Evolutionary conservation across 2,888 invertebrate species (phyloP).

Genomic region (Tanypteryx hageni): DNA sequence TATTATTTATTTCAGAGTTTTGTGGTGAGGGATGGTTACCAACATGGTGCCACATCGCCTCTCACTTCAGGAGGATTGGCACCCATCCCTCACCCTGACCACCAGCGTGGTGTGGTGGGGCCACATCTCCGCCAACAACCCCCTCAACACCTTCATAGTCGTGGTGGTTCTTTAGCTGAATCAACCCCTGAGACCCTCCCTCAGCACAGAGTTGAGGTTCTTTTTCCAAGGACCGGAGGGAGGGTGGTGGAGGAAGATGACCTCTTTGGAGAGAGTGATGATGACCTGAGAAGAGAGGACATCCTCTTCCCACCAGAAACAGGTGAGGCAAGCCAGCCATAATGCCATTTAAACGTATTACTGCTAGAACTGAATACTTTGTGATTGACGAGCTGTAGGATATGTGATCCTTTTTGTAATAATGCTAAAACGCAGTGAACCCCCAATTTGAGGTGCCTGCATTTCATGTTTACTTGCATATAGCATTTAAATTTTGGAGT

Average conservation of each 20-base stretch:
- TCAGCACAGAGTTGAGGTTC: slow-evolving; percentile 31
- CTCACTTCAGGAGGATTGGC: slow-evolving; percentile 19
- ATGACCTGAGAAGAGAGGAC: slow-evolving; percentile 91
- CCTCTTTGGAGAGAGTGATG: slow-evolving; percentile 91
- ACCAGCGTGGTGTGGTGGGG: slow-evolving; percentile 36
- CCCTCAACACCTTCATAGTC: slow-evolving; percentile 40
- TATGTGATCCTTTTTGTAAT: too few species aligned
- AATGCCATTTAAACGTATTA: too few species aligned
- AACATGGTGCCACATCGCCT: slow-evolving; percentile 56
- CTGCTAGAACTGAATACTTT: too few species aligned
- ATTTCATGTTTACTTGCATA: too few species aligned
- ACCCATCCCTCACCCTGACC: slow-evolving; percentile 41
- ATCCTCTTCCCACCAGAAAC: slow-evolving; percentile 89
- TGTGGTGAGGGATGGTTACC: slow-evolving; percentile 55
- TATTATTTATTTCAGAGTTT: background rate
- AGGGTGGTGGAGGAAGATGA: slow-evolving; percentile 74
- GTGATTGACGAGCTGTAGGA: too few species aligned
- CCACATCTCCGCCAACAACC: slow-evolving; percentile 49
- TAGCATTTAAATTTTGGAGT: too few species aligned
- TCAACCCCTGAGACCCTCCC: slow-evolving; percentile 41
- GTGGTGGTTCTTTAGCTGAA: background rate
- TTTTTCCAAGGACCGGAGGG: slow-evolving; percentile 11
- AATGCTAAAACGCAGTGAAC: too few species aligned
- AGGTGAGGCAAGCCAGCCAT: slow-evolving; percentile 75
- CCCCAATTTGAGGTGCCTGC: too few species aligned